Evolutionary conservation across 2,797 vertebrate species (phyloP).

Genomic region (Falco biarmicus): DNA sequence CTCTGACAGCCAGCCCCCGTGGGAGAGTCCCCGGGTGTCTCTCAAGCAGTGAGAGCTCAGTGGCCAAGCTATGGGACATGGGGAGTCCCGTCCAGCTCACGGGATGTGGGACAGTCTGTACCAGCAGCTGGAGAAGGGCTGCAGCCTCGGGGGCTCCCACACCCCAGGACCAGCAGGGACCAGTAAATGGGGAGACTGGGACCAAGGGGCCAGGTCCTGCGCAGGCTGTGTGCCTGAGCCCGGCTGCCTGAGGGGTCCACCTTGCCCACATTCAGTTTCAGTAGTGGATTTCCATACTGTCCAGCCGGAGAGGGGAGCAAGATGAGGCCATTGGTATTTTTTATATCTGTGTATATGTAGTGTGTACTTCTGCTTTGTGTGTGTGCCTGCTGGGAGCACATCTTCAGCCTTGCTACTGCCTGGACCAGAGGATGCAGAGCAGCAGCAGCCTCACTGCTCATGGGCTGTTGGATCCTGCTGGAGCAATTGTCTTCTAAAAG

Average conservation of each 20-base stretch:
- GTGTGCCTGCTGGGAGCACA: too few species aligned
- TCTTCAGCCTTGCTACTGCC: background rate
- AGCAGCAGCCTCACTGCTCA: background rate
- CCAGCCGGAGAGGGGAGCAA: background rate
- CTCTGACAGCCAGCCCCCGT: background rate
- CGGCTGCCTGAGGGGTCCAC: background rate
- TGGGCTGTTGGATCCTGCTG: background rate
- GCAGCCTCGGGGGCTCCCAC: too few species aligned
- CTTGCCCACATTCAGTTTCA: background rate
- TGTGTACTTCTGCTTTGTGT: background rate
- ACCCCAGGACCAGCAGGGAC: background rate
- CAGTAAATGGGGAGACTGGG: background rate
- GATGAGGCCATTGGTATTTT: background rate
- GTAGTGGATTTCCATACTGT: background rate
- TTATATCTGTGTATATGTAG: background rate
- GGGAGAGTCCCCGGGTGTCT: too few species aligned
- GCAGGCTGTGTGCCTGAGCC: background rate
- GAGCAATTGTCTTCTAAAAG: background rate
- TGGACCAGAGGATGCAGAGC: background rate
- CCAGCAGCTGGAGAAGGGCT: background rate
- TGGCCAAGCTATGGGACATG: too few species aligned
- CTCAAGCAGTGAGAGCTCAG: background rate
- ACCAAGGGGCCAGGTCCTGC: background rate
- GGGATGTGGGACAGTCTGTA: too few species aligned
- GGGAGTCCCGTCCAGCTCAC: rapidly evolving